Evolutionary conservation across 2,113 vertebrate genomes (phyloP).

Genomic region (Engystomops pustulosus): DNA sequence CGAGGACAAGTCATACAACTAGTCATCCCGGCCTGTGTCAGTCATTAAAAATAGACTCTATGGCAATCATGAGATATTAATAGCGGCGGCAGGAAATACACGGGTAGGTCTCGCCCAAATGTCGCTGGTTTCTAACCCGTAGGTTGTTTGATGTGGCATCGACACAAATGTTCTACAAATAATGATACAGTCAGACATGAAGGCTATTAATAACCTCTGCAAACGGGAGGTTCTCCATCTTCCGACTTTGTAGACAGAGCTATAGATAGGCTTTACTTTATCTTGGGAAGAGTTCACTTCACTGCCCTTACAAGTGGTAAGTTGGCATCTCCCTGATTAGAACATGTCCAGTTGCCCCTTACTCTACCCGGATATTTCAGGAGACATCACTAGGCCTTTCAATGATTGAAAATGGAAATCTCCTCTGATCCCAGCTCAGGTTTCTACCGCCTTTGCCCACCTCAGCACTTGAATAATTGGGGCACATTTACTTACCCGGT

Average conservation of each 20-base stretch:
- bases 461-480: too few relatives aligned
- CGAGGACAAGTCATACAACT: constrained; percentile 16
- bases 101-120: not conserved
- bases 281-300: too few relatives aligned
- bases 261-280: not conserved
- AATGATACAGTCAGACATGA: not conserved
- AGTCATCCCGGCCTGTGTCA: not conserved
- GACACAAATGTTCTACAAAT: not conserved
- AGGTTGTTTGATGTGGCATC: not conserved
- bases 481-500: too few relatives aligned
- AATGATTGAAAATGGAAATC: too few relatives aligned
- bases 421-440: too few relatives aligned
- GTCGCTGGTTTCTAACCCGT: not conserved
- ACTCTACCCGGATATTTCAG: too few relatives aligned
- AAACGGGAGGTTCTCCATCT: not conserved
- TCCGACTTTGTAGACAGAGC: not conserved
- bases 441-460: too few relatives aligned
- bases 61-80: not conserved
- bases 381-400: too few relatives aligned
- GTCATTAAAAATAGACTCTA: constrained; percentile 17
- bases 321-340: too few relatives aligned
- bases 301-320: too few relatives aligned
- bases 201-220: not conserved
- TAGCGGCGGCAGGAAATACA: not conserved
- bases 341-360: too few relatives aligned